Evolutionary conservation across 2,113 vertebrate genomes (phyloP).

Genomic region (Oncorhynchus gorbuscha): DNA sequence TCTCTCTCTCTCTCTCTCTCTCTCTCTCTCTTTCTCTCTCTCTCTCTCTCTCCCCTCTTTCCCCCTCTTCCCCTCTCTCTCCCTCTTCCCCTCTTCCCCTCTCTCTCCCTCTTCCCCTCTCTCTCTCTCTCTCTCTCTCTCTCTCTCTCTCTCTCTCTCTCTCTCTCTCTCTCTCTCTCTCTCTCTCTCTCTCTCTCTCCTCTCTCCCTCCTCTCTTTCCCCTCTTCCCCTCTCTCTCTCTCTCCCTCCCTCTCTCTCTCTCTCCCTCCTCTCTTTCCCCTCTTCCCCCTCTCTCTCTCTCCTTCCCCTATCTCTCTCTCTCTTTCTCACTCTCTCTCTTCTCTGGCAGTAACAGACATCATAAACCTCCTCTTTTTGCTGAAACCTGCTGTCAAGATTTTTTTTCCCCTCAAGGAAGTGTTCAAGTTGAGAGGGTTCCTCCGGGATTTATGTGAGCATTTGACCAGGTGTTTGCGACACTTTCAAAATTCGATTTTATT

Average conservation of each 20-base stretch:
- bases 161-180: neutral
- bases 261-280: slow-evolving; percentile 33
- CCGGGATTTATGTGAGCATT: slow-evolving; percentile 63
- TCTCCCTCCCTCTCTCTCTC: too few species aligned
- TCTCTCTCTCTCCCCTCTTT: neutral
- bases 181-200: slow-evolving; percentile 33
- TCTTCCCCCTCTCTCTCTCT: neutral
- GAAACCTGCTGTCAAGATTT: slow-evolving; percentile 47
- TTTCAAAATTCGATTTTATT: slow-evolving; percentile 70
- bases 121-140: slow-evolving; percentile 50
- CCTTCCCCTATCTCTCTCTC: neutral
- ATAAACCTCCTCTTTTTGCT: slow-evolving; percentile 43
- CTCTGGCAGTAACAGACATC: slow-evolving; percentile 51
- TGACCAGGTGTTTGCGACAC: slow-evolving; percentile 72
- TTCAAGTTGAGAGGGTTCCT: slow-evolving; percentile 50
- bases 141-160: slow-evolving; percentile 50
- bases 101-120: slow-evolving; percentile 29
- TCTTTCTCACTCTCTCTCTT: slow-evolving; percentile 1
- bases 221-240: too few species aligned
- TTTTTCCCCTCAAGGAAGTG: slow-evolving; percentile 50
- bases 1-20: neutral
- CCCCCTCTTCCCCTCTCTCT: too few species aligned
- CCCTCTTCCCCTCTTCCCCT: neutral
- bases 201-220: slow-evolving; percentile 14
- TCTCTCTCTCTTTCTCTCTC: slow-evolving; percentile 23